These are phyloP conservation scores for Smutsia temminckii DNA, from an alignment of 2,797 vertebrate species.

Conservation along the genomic window DNA sequence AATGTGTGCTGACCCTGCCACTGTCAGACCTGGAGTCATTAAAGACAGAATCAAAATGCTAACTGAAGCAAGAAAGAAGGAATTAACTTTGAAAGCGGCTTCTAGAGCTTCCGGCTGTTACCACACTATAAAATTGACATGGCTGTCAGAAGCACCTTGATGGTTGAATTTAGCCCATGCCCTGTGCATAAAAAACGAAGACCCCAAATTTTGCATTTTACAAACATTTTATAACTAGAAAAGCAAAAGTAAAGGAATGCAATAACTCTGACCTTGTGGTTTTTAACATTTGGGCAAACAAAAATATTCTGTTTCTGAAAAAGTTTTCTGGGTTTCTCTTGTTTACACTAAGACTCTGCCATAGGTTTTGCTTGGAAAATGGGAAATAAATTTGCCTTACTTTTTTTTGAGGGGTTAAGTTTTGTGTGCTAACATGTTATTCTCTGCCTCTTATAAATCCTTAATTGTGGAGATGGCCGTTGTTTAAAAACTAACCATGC, in stretches of 20 bases:
- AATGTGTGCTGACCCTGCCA: neutral
- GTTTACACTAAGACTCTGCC: neutral
- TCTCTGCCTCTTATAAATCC: constrained; percentile 1
- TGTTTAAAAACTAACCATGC: neutral
- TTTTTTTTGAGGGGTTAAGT: neutral
- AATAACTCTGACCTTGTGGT: neutral
- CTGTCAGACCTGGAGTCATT: neutral
- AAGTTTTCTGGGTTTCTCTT: neutral
- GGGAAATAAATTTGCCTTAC: neutral
- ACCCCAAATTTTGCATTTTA: neutral
- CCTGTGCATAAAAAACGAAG: neutral
- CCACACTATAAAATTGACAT: neutral
- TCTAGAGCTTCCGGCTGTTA: neutral
- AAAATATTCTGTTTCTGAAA: neutral
- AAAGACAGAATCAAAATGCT: constrained; percentile 25
- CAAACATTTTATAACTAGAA: neutral
- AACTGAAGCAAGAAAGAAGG: constrained; percentile 15
- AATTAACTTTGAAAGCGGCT: neutral
- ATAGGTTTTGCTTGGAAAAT: neutral
- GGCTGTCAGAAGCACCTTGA: neutral
- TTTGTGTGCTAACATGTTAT: neutral
- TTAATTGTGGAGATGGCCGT: neutral
- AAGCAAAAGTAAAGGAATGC: neutral
- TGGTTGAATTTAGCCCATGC: neutral
- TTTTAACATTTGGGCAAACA: constrained; percentile 1